phyloP scores from a whole-genome alignment of 2,888 invertebrate genomes.

The Esperia sulphurella region DNA sequence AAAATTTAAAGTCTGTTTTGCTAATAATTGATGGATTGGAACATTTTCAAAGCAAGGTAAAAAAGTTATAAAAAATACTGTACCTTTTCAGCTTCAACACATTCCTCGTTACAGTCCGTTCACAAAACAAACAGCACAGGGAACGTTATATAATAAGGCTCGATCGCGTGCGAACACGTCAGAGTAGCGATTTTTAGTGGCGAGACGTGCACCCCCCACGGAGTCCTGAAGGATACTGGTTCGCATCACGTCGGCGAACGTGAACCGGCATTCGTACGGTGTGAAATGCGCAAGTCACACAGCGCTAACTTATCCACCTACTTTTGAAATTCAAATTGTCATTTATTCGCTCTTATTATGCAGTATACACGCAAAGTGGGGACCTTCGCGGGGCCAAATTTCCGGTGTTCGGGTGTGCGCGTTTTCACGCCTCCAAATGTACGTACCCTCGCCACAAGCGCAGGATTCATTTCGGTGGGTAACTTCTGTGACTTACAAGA shows the following conservation, averaged over 20 bases:
- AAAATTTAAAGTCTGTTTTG: not conserved
- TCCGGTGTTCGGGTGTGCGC: conserved; percentile 34
- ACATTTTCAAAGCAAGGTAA: not conserved
- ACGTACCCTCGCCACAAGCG: conserved; percentile 5
- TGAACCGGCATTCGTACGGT: conserved; percentile 45
- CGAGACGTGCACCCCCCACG: conserved; percentile 37
- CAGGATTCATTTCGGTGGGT: conserved; percentile 3
- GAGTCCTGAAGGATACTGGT: conserved; percentile 51
- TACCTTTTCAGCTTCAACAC: conserved; percentile 8
- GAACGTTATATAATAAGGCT: conserved; percentile 62
- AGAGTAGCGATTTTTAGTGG: conserved; percentile 25
- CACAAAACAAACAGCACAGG: conserved; percentile 68
- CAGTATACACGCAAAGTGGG: conserved; percentile 40
- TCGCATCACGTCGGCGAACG: conserved; percentile 47
- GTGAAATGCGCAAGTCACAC: conserved; percentile 76
- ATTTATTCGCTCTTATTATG: conserved; percentile 57
- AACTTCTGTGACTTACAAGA: not conserved
- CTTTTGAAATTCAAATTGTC: conserved; percentile 67
- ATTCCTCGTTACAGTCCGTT: conserved; percentile 14
- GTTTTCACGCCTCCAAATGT: conserved; percentile 32
- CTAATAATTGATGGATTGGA: too few relatives aligned
- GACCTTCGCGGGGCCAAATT: conserved; percentile 35
- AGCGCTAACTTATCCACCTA: conserved; percentile 62
- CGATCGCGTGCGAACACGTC: conserved; percentile 52
- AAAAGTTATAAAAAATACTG: not conserved